Conservation (phyloP, 2,888 invertebrate species). For the Corythucha ciliata region DNA sequence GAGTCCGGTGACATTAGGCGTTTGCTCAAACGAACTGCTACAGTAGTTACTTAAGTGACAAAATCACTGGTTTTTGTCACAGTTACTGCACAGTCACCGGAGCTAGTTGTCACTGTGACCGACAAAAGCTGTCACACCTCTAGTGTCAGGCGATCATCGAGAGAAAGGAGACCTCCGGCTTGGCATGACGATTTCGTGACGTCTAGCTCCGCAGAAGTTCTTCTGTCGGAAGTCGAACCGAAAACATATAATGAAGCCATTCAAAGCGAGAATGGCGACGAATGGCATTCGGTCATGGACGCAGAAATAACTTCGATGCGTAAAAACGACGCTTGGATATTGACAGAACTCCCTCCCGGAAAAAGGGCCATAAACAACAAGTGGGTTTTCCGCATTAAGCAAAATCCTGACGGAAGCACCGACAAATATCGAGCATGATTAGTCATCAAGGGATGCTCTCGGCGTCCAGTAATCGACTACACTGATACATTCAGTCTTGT, state of each 20-base stretch:
- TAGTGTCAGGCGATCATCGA: too few species aligned
- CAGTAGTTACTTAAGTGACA: too few species aligned
- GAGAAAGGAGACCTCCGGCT: too few species aligned
- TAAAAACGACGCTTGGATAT: constrained; percentile 11
- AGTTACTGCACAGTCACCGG: too few species aligned
- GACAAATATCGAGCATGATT: background rate
- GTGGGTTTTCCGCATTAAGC: constrained; percentile 14
- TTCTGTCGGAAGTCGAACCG: constrained; percentile 5
- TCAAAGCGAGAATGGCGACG: constrained; percentile 8
- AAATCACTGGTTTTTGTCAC: too few species aligned
- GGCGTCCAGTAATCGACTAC: background rate
- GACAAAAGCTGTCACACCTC: too few species aligned
- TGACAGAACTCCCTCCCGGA: constrained; percentile 13
- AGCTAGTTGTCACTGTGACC: too few species aligned
- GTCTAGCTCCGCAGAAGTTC: constrained; percentile 5
- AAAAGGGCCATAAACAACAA: constrained; percentile 9
- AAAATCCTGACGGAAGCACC: constrained; percentile 1
- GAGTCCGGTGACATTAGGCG: too few species aligned
- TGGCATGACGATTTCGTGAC: too few species aligned
- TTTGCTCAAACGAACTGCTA: too few species aligned
- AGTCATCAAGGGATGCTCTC: background rate
- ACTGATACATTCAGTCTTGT: background rate
- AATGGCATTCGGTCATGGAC: constrained; percentile 7
- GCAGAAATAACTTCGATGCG: constrained; percentile 9
- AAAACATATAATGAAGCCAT: constrained; percentile 12